Conservation (phyloP, 1,140 invertebrate genomes). For the Lerema accius region DNA sequence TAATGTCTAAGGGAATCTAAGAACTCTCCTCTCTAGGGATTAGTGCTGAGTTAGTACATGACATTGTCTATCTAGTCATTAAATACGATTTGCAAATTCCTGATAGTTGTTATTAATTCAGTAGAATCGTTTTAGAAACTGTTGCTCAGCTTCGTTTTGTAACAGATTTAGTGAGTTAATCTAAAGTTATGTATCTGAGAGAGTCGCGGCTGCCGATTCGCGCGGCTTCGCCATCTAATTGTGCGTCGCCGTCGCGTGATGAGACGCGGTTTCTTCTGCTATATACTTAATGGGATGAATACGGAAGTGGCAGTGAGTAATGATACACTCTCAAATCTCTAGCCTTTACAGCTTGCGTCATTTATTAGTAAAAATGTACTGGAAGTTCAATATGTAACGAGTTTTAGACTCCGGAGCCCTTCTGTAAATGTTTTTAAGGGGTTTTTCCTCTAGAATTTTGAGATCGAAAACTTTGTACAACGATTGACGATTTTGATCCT, state of each 20-base stretch:
- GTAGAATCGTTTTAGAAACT: background rate
- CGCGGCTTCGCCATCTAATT: background rate
- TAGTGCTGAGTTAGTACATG: no score
- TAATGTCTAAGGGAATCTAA: no score
- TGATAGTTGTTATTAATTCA: no score
- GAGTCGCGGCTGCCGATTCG: background rate
- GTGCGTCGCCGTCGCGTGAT: background rate
- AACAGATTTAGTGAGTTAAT: constrained; percentile 1
- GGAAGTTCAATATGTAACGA: background rate
- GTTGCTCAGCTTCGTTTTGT: background rate
- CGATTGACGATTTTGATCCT: no score
- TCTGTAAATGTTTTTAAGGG: no score
- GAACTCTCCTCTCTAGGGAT: no score
- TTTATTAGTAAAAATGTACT: background rate
- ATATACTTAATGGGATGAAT: background rate
- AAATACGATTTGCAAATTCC: no score
- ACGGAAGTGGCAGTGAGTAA: background rate
- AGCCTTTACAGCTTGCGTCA: background rate
- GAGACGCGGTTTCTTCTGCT: background rate
- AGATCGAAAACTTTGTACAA: no score
- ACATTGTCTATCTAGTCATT: no score
- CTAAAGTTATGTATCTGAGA: background rate
- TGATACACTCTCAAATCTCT: background rate
- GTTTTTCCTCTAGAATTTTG: no score
- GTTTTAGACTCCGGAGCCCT: no score